Base-by-base conservation (phyloP, 2,113 vertebrate genomes). In the Chaetodon trifascialis region DNA sequence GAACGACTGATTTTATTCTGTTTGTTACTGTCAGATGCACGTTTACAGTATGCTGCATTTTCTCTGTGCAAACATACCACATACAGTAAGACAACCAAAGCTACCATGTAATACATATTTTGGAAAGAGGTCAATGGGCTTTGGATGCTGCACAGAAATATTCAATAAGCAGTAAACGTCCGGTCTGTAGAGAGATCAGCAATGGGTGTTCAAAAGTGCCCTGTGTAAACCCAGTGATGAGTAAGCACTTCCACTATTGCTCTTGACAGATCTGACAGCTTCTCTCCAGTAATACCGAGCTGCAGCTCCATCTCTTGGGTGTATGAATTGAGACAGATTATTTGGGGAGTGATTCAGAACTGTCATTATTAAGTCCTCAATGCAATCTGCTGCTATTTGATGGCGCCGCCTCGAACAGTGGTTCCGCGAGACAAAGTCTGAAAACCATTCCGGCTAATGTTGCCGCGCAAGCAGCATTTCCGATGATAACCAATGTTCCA, bases 191-290 rank as follows among this genome's bases (percentile, higher is more conserved):
- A 71, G 77, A 55, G 74, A 86, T 84, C 78, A 82, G 44, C 69
- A 23, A 42, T 79, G 68, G 68, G 67, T 79, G 73, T 76, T 64
- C 46, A 78, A 81, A 73, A 82, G 68, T 76, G 77, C 19, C 62
- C 54, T 73, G 89, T 83, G 83, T 76, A 84, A 91, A 81, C 84
- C 64, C 79, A 65, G 64, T 78, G 75, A 88, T 91, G 91, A 92
- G 73, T 90, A 89, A 94, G 86, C 89, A 75, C 86, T 91, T 89
- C 60, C 54, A 74, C 86, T 85, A 89, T 90, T 89, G 79, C 74
- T 80, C 46, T 71, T 74, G 88, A 92, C 92, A 89, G 68, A 88
- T 90, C 85, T 86, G 92, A 90, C 87, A 89, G 87, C 90, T 81
- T 88, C 75, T 84, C 83, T 84, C 58, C 73, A 80, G 82, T 68